These are phyloP conservation scores for Phoeniculus purpureus DNA, from an alignment of 2,797 vertebrate genomes.

Conservation along the genomic window DNA sequence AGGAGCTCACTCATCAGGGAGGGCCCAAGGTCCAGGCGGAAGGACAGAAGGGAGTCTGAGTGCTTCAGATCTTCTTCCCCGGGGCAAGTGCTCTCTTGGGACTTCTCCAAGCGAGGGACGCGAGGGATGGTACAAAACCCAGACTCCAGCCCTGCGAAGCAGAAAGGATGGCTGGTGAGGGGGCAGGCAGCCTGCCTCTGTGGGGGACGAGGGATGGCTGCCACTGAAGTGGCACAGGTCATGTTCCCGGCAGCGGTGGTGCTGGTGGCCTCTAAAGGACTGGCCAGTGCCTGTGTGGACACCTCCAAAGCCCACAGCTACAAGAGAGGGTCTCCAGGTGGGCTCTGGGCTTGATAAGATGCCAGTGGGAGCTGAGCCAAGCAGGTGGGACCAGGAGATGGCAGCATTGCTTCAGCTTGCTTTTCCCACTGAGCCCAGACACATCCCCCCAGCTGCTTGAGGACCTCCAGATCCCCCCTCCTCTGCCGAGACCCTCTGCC, in stretches of 20 bases:
- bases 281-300: neutral
- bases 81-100: conserved; percentile 58
- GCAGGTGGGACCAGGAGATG: conserved; percentile 64
- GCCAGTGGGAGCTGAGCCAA: neutral
- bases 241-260: fast-evolving
- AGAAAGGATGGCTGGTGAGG: conserved; percentile 8
- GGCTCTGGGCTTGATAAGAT: neutral
- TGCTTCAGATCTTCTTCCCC: conserved; percentile 75
- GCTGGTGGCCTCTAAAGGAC: neutral
- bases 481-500: neutral
- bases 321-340: neutral
- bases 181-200: neutral
- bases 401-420: conserved; percentile 60
- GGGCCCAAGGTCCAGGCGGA: conserved; percentile 92
- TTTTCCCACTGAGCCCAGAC: neutral
- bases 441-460: neutral
- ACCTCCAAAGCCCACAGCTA: neutral
- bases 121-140: conserved; percentile 92
- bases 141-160: conserved; percentile 83
- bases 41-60: conserved; percentile 91
- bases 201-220: neutral
- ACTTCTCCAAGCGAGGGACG: conserved; percentile 82
- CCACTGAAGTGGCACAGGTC: neutral
- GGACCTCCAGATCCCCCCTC: neutral
- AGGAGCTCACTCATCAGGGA: conserved; percentile 93